Conservation (phyloP, 2,113 vertebrate genomes). For the Pan paniscus region DNA sequence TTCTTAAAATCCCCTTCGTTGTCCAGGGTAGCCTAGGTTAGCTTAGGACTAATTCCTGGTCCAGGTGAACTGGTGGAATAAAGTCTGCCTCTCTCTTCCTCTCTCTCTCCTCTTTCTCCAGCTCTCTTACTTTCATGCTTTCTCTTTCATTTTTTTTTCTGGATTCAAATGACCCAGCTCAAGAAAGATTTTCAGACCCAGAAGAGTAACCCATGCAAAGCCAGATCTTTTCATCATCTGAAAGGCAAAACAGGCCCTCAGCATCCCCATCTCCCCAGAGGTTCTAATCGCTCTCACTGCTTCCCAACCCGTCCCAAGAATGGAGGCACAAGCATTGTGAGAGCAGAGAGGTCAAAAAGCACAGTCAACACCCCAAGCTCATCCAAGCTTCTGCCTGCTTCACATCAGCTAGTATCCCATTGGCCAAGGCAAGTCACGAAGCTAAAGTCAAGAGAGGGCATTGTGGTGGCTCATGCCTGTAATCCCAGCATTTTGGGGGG, state of each 20-base stretch:
- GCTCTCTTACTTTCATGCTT: neutral
- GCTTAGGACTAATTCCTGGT: neutral
- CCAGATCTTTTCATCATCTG: neutral
- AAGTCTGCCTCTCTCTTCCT: neutral
- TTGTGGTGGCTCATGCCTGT: no score
- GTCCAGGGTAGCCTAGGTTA: rapidly evolving
- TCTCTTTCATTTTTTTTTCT: neutral
- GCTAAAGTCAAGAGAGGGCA: neutral
- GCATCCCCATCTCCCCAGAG: neutral
- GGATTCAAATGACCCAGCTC: neutral
- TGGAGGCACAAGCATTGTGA: rapidly evolving
- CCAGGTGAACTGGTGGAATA: neutral
- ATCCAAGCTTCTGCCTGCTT: rapidly evolving
- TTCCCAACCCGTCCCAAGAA: rapidly evolving
- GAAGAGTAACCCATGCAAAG: neutral
- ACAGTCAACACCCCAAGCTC: neutral
- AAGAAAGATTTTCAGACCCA: neutral
- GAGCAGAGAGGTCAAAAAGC: rapidly evolving
- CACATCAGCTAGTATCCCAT: neutral
- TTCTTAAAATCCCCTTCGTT: neutral
- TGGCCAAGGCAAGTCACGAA: neutral
- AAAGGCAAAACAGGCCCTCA: neutral
- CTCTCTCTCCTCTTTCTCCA: neutral
- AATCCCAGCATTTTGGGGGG: no score
- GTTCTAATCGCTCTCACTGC: neutral